These are phyloP conservation scores for Tachysurus fulvidraco DNA, from an alignment of 2,113 vertebrate species.

Conservation along the genomic window DNA sequence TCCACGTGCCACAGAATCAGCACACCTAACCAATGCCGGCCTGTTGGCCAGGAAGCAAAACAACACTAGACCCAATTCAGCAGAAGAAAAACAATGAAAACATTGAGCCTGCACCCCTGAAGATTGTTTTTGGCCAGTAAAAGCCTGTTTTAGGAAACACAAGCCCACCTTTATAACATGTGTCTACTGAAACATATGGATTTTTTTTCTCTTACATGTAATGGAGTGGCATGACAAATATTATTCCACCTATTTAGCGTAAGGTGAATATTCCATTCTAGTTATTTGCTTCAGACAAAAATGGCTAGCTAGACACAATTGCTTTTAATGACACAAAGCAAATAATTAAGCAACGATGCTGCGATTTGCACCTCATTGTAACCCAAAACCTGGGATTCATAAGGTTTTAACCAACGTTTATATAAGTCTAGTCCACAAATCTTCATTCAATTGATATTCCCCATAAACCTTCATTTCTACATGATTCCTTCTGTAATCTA, in stretches of 20 bases:
- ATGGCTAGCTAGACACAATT: constrained; percentile 59
- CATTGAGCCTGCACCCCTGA: constrained; percentile 70
- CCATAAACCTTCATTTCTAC: background rate
- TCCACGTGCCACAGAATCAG: constrained; percentile 55
- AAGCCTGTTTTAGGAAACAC: constrained; percentile 69
- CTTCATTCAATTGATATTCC: background rate
- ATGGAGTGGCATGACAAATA: constrained; percentile 58
- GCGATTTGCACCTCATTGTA: background rate
- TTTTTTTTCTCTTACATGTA: constrained; percentile 62
- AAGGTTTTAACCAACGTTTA: background rate
- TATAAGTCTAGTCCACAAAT: background rate
- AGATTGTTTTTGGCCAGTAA: constrained; percentile 75
- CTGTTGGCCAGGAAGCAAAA: constrained; percentile 60
- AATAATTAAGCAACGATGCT: background rate
- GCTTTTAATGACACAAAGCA: constrained; percentile 31
- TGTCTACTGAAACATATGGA: constrained; percentile 69
- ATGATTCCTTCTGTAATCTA: background rate
- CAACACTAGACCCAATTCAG: constrained; percentile 68
- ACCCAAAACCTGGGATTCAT: background rate
- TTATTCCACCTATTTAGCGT: constrained; percentile 53
- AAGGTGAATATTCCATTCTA: constrained; percentile 47
- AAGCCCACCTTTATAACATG: constrained; percentile 69
- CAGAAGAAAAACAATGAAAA: constrained; percentile 76
- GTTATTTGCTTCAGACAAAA: constrained; percentile 29
- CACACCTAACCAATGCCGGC: constrained; percentile 48